These are phyloP conservation scores for Xanthia togata DNA, from an alignment of 2,888 invertebrate species.

Conservation along the genomic window DNA sequence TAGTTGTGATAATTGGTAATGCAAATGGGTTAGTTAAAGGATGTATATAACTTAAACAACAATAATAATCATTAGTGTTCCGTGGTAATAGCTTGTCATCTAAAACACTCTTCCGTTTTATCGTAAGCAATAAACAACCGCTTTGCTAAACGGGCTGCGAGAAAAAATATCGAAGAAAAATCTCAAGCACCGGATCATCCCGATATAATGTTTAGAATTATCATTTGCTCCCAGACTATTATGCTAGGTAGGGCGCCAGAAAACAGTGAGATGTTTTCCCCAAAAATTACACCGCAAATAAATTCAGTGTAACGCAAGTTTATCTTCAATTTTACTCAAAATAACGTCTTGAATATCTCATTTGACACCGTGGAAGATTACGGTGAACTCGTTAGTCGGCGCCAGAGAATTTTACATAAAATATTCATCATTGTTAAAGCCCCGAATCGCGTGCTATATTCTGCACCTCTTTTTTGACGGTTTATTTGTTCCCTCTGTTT, in stretches of 20 bases:
- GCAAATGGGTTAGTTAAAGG: background rate
- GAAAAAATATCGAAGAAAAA: slow-evolving; percentile 27
- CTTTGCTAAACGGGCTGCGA: background rate
- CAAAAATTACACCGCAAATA: slow-evolving; percentile 65
- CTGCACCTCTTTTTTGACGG: slow-evolving; percentile 70
- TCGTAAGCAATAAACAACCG: slow-evolving; percentile 17
- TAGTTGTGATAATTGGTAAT: slow-evolving; percentile 3
- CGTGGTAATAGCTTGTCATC: background rate
- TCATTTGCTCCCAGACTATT: slow-evolving; percentile 58
- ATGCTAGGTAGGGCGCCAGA: slow-evolving; percentile 51
- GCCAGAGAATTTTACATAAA: slow-evolving; percentile 77
- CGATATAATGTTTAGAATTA: slow-evolving; percentile 51
- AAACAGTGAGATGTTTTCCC: slow-evolving; percentile 50
- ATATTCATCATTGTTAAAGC: slow-evolving; percentile 79
- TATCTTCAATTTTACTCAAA: slow-evolving; percentile 75
- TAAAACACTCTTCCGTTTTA: slow-evolving; percentile 20
- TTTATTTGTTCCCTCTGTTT: slow-evolving; percentile 70
- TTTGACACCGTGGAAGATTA: slow-evolving; percentile 77
- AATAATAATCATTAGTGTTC: background rate
- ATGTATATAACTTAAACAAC: background rate
- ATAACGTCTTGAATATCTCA: slow-evolving; percentile 79
- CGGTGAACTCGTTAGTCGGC: slow-evolving; percentile 67
- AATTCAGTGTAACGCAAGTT: slow-evolving; percentile 68
- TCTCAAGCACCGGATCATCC: slow-evolving; percentile 22
- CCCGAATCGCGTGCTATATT: slow-evolving; percentile 70